A percentile compares a stretch with the other conserved stretches of the same genome.
phyloP scores from a whole-genome alignment of 2,888 invertebrate genomes.

The Scaptomyza cyrtandrae region DNA sequence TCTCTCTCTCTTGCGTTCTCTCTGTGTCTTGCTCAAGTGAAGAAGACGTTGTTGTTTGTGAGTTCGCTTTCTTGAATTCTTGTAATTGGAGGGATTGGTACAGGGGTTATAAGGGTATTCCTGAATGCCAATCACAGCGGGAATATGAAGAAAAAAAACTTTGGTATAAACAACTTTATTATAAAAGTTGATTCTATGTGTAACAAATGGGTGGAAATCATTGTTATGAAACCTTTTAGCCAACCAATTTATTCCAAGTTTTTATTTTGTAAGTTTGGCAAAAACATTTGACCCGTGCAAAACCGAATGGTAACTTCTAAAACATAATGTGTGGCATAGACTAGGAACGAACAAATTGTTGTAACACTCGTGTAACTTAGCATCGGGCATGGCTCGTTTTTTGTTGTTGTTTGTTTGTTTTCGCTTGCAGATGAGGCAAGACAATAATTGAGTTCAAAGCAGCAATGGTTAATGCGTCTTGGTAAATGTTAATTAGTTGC shows the following conservation, averaged over 20 bases:
- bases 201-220: too few species aligned
- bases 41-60: constrained; percentile 36
- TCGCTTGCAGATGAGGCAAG: constrained; percentile 62
- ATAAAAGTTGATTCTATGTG: too few species aligned
- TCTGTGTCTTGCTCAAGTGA: background rate
- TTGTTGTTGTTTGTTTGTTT: constrained; percentile 23
- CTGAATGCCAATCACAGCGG: background rate
- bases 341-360: constrained; percentile 63
- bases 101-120: background rate
- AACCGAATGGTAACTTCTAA: background rate
- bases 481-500: constrained; percentile 77
- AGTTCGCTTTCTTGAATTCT: constrained; percentile 40
- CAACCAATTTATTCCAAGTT: too few species aligned
- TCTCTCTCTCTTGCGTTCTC: background rate
- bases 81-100: constrained; percentile 38
- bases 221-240: too few species aligned
- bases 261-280: too few species aligned
- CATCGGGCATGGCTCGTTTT: constrained; percentile 16
- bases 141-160: background rate
- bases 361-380: constrained; percentile 46
- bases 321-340: constrained; percentile 26
- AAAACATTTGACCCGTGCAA: background rate
- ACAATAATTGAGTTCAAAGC: constrained; percentile 79
- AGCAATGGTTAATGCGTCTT: constrained; percentile 66
- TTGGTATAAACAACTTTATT: background rate